These are phyloP conservation scores for Aurelia sp. DNA, from an alignment of 30 jellyfish, hydroid and myxozoan genomes.

Conservation along the genomic window DNA sequence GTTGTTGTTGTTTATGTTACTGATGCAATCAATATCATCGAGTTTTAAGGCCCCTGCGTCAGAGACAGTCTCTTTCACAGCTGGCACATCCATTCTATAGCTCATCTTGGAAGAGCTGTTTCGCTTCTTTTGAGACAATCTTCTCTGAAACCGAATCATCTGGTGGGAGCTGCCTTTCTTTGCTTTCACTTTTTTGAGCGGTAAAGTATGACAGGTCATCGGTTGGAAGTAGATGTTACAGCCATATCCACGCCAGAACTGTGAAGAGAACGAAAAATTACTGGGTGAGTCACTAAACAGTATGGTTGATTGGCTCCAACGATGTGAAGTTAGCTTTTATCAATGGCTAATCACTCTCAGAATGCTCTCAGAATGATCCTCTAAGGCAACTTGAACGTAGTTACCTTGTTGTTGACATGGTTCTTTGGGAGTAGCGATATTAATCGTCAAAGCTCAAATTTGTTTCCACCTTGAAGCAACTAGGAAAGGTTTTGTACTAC, in stretches of 20 bases:
- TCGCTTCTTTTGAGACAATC: not conserved
- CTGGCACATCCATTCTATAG: conserved; percentile 17
- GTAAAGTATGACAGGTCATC: conserved; percentile 44
- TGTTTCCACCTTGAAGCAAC: too few species aligned
- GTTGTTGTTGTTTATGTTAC: not conserved
- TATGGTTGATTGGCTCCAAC: too few species aligned
- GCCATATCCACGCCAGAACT: conserved; percentile 62
- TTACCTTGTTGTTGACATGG: too few species aligned
- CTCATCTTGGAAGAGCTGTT: not conserved
- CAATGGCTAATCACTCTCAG: too few species aligned
- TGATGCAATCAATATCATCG: not conserved
- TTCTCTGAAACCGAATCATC: not conserved
- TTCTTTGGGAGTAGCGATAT: too few species aligned
- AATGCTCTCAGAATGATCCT: too few species aligned
- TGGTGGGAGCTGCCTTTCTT: conserved; percentile 26
- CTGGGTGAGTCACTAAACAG: too few species aligned
- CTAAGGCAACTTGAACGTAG: too few species aligned
- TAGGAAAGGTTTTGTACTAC: too few species aligned
- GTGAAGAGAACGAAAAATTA: too few species aligned
- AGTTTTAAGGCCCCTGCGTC: conserved; percentile 13
- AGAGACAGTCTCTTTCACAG: not conserved
- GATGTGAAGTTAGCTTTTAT: too few species aligned
- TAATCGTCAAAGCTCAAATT: too few species aligned
- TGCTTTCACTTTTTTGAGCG: conserved; percentile 1
- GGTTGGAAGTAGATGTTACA: conserved; percentile 50